Evolutionary conservation across 2,888 invertebrate genomes (phyloP), one percentile per base, ranked within the genome.

Genomic region (Deilephila elpenor): DNA sequence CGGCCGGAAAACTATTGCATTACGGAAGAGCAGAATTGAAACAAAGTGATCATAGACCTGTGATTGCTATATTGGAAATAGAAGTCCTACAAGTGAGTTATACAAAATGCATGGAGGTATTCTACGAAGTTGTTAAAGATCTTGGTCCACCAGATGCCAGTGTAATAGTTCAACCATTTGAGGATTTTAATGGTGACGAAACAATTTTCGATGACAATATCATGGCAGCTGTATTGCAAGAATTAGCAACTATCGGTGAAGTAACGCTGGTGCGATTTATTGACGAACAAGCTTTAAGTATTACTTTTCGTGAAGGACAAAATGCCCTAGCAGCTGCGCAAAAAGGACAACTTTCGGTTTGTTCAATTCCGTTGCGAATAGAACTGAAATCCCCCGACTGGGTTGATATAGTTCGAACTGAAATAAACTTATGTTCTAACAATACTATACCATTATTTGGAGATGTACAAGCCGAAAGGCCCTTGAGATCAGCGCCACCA

Each of bases 11-110:
- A 83, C 93, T 99, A 74, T 91, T 98, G 56, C 97, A 98, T 88
- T 99, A 99, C 89, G 98, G 98, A 3, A 95, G 98, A 79, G 98
- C 99, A 7, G 99, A 99, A 90, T 93, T 99, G 74, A 99, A 99
- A 88, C 99, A 99, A 88, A 99, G 99, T 86, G 99, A 99, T 91
- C 99, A 99, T 93, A 96, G 99, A 75, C 99, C 99, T 2, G 99
- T 99, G 0, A 97, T 98, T 80, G 98, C 98, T 0, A 96, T 98
- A 74, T 96, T 99, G 81, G 98, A 99, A 90, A 95, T 98, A 17
- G 98, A 99, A 87, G 97, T 98, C 5, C 95, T 97, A 79, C 96
- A 96, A 86, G 97, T 99, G 0, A 97, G 98, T 85, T 95, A 96
- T 70, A 96, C 96, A 20, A 96, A 96, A 83, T 96, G 98, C 74